Conservation (phyloP, 2,888 invertebrate genomes). For the Hirtodrosophila cameraria region DNA sequence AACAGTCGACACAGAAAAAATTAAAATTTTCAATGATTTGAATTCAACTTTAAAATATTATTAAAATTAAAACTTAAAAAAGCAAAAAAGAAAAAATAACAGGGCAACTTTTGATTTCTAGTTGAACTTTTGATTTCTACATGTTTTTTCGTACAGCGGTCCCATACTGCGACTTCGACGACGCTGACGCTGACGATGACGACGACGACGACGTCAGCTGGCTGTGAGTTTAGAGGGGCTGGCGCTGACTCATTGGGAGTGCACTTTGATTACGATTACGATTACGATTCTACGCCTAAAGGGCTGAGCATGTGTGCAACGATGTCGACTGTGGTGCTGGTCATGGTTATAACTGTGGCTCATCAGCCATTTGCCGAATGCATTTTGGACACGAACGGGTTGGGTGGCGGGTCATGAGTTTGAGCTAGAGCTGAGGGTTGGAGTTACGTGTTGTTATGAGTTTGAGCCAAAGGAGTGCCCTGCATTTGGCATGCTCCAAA, state of each 20-base stretch:
- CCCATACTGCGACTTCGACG: not conserved
- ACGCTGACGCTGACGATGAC: not conserved
- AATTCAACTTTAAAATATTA: too few species aligned
- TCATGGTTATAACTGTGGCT: conserved; percentile 65
- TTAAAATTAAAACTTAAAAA: too few species aligned
- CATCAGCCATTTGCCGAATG: conserved; percentile 50
- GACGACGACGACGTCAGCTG: conserved; percentile 5
- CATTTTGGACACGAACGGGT: not conserved
- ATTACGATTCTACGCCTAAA: conserved; percentile 10
- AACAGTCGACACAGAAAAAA: too few species aligned
- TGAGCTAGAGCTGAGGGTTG: conserved; percentile 1
- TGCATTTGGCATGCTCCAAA: conserved; percentile 39
- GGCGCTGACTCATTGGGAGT: conserved; percentile 42
- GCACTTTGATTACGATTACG: conserved; percentile 55
- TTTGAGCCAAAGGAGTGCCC: conserved; percentile 33
- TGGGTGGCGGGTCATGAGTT: not conserved
- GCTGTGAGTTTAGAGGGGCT: not conserved
- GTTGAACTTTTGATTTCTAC: too few species aligned
- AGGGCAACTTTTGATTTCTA: too few species aligned
- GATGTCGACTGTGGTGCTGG: conserved; percentile 44
- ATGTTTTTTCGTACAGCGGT: too few species aligned
- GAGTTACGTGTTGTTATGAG: not conserved
- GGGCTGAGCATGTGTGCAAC: conserved; percentile 29
- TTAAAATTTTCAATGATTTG: too few species aligned
- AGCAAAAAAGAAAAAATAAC: too few species aligned